phyloP scores from a whole-genome alignment of 2,888 invertebrate genomes.

The Mechanitis mazaeus region DNA sequence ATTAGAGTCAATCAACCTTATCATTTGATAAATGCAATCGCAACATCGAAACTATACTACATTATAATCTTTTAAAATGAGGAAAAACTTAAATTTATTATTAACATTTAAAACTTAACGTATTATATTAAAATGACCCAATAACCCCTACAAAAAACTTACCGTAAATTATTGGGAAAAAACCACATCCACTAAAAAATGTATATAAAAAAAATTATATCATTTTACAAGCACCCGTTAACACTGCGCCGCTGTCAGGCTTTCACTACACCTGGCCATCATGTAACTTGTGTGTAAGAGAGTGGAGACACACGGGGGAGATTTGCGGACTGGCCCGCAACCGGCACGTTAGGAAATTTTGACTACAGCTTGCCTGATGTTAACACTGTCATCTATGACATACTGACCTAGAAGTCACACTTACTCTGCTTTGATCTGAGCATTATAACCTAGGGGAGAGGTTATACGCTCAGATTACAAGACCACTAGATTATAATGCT shows the following conservation, averaged over 20 bases:
- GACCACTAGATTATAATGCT: too few relatives aligned
- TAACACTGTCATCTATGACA: too few relatives aligned
- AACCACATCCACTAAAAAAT: slow-evolving; percentile 29
- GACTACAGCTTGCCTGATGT: too few relatives aligned
- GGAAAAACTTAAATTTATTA: not conserved
- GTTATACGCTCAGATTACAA: too few relatives aligned
- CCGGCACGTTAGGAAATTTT: not conserved
- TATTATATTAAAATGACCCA: not conserved
- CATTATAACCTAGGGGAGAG: too few relatives aligned
- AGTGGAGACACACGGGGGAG: slow-evolving; percentile 38
- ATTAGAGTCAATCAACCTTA: too few relatives aligned
- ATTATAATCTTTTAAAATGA: not conserved
- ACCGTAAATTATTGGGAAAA: slow-evolving; percentile 36
- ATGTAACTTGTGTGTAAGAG: slow-evolving; percentile 47
- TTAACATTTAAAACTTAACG: not conserved
- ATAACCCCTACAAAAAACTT: slow-evolving; percentile 29
- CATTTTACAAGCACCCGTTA: slow-evolving; percentile 31
- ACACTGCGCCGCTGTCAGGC: slow-evolving; percentile 41
- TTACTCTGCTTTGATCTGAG: too few relatives aligned
- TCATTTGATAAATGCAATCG: too few relatives aligned
- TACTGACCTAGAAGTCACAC: too few relatives aligned
- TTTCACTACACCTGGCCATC: slow-evolving; percentile 50
- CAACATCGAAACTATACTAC: too few relatives aligned
- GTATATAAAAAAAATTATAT: slow-evolving; percentile 37
- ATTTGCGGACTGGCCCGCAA: slow-evolving; percentile 6